Percentiles rank a stretch among this genome's conserved stretches.
phyloP scores from a whole-genome alignment of 2,888 invertebrate species.

The Campoletis raptor region DNA sequence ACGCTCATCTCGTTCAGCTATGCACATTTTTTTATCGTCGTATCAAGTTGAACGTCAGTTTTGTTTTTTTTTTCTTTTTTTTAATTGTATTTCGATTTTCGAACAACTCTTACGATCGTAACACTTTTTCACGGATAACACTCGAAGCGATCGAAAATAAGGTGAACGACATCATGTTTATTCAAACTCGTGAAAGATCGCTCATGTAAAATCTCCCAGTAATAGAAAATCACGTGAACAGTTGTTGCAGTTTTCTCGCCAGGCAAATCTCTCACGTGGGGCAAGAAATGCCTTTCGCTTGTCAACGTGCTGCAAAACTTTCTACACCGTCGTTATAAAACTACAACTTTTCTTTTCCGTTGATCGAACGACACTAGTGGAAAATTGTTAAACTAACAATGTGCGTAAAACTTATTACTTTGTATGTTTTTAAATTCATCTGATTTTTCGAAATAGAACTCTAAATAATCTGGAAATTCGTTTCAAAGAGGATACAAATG shows the following conservation, averaged over 20 bases:
- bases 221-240: constrained; percentile 44
- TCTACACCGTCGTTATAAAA: constrained; percentile 47
- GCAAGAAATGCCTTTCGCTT: constrained; percentile 50
- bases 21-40: constrained; percentile 35
- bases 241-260: constrained; percentile 26
- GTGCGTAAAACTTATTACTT: not conserved
- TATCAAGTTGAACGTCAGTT: not conserved
- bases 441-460: not conserved
- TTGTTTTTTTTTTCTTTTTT: not conserved
- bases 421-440: not conserved
- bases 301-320: constrained; percentile 50
- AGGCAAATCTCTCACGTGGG: constrained; percentile 50
- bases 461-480: not conserved
- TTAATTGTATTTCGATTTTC: not conserved
- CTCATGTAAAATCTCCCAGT: constrained; percentile 4
- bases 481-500: not conserved
- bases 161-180: not conserved
- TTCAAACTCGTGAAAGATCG: not conserved
- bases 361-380: not conserved
- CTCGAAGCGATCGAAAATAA: not conserved
- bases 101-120: not conserved
- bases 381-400: not conserved
- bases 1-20: constrained; percentile 36
- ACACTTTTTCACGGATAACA: not conserved
- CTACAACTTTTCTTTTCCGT: constrained; percentile 10